phyloP scores from a whole-genome alignment of 2,113 vertebrate genomes.

The Callaeas wilsoni region DNA sequence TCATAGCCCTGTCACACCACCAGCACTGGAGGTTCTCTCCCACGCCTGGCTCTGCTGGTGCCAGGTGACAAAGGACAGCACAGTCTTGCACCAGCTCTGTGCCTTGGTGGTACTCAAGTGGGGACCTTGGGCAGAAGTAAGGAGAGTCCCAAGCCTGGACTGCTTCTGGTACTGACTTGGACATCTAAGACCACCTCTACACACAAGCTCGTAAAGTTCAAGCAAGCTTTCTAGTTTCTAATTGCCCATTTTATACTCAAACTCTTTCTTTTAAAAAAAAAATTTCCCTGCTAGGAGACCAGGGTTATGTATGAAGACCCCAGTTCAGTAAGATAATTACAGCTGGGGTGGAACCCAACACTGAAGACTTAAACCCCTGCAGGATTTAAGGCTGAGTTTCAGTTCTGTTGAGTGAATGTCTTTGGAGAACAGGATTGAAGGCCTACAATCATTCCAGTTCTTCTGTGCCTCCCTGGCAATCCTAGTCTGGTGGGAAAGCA shows the following conservation, averaged over 20 bases:
- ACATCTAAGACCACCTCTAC: not conserved
- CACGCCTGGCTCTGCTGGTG: fast-evolving
- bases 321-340: not conserved
- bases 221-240: not conserved
- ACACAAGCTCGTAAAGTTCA: not conserved
- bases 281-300: not conserved
- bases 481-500: not conserved
- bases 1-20: not conserved
- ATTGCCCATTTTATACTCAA: not conserved
- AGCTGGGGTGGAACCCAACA: not conserved
- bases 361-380: not conserved
- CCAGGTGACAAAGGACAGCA: not conserved
- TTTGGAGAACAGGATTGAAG: not conserved
- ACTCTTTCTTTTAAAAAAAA: not conserved
- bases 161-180: not conserved
- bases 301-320: not conserved
- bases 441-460: not conserved
- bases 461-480: not conserved
- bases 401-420: not conserved
- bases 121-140: not conserved
- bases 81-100: not conserved
- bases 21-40: not conserved
- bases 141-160: not conserved
- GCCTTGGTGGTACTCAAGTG: not conserved
- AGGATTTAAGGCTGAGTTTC: not conserved